Evolutionary conservation across 2,888 invertebrate genomes (phyloP), one percentile per base, ranked within the genome.

Genomic region (Chesias legatella): DNA sequence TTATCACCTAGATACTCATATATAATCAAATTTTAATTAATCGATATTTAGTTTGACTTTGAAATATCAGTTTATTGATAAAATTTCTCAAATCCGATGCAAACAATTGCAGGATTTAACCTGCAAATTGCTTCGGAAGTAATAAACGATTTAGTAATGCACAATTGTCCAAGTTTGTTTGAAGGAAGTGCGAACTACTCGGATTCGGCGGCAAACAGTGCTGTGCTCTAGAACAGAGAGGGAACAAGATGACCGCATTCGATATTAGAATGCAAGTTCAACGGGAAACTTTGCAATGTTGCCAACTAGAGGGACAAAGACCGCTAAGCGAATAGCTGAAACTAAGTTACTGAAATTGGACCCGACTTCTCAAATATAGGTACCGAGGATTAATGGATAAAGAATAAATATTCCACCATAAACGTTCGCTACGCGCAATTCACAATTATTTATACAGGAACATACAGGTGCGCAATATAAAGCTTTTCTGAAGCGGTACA

Each of bases 151-250:
- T 64, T 56, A 48, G 58, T 62, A 58, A 65, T 63, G 53, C 60
- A 64, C 64, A 72, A 76, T 70, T 61, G 65, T 47, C 53, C 50
- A 74, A 76, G 73, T 78, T 78, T 67, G 66, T 63, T 64, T 43
- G 41, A 54, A 36, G 51, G 51, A 60, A 62, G 62, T 63, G 65
- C 58, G 43, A 57, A 53, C 56, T 56, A 63, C 53, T 61, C 50
- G 51, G 63, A 58, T 64, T 69, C 56, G 43, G 51, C 38, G 44
- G 58, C 64, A 64, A 70, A 70, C 56, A 65, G 52, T 51, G 58
- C 59, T 51, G 65, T 70, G 66, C 47, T 37, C 45, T 44, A 53
- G 45, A 39, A 43, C 43, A 48, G 53, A 40, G 51, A 64, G 63
- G 53, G 50, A 53, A 48, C n/a, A n/a, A n/a, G n/a, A n/a, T 43